phyloP scores from a whole-genome alignment of 2,113 vertebrate species.

The Paralichthys olivaceus region DNA sequence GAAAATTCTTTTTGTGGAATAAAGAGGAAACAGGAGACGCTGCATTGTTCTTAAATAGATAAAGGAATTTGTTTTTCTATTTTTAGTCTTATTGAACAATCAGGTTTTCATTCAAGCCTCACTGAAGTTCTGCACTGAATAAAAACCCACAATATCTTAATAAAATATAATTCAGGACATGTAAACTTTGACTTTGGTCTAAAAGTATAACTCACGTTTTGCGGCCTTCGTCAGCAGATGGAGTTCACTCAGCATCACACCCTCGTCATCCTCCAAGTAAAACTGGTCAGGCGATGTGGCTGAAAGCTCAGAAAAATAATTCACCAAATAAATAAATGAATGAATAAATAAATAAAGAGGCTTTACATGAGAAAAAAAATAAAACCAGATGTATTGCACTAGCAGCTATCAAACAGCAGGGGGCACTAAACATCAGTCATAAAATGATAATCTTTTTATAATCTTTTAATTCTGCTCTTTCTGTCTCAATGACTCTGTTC shows the following conservation, averaged over 20 bases:
- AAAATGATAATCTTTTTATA: not conserved
- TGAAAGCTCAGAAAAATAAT: not conserved
- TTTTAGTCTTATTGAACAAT: not conserved
- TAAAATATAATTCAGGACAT: too few relatives aligned
- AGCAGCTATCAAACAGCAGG: constrained; percentile 38
- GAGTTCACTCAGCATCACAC: too few relatives aligned
- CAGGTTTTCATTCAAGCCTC: not conserved
- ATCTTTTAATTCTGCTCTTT: constrained; percentile 12
- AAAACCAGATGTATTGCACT: constrained; percentile 2
- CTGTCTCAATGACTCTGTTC: not conserved
- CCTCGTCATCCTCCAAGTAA: too few relatives aligned
- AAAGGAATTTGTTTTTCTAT: not conserved
- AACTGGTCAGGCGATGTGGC: not conserved
- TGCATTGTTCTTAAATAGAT: not conserved
- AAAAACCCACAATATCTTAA: too few relatives aligned
- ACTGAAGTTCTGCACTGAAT: too few relatives aligned
- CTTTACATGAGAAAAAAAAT: too few relatives aligned
- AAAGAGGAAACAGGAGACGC: constrained; percentile 4
- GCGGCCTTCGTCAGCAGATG: too few relatives aligned
- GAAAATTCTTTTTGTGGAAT: constrained; percentile 2
- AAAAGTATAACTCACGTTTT: too few relatives aligned
- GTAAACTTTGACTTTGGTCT: too few relatives aligned
- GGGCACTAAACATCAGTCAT: constrained; percentile 21
- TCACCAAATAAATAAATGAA: too few relatives aligned
- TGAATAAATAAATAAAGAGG: too few relatives aligned